Conservation (phyloP, 2,113 vertebrate genomes). For the Petroica traversi region DNA sequence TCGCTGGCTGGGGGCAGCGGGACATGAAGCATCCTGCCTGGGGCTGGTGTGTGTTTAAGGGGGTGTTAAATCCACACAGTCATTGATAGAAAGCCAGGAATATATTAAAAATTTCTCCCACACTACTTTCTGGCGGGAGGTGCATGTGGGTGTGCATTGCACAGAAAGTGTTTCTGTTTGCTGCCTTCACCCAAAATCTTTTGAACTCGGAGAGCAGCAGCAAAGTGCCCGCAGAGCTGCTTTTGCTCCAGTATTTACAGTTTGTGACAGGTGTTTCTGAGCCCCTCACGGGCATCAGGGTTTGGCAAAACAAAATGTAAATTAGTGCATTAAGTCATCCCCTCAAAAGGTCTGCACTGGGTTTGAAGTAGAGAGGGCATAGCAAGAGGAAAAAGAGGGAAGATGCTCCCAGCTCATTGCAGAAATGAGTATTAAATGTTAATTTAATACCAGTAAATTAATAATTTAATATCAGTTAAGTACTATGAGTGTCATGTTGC, state of each 20-base stretch:
- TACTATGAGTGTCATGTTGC: neutral
- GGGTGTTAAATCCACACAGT: slow-evolving; percentile 7
- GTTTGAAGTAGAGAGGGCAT: neutral
- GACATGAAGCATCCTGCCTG: neutral
- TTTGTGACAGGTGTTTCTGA: neutral
- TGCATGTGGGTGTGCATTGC: neutral
- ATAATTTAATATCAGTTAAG: neutral
- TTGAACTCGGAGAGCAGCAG: neutral
- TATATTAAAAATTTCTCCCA: slow-evolving; percentile 49
- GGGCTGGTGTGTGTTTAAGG: neutral
- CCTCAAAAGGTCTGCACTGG: neutral
- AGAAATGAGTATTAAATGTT: neutral
- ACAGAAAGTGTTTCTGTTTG: neutral
- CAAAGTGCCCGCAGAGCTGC: neutral
- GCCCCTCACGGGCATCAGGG: neutral
- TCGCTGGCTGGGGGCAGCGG: neutral
- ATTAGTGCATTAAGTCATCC: fast-evolving
- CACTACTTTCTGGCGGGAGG: neutral
- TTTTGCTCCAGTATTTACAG: neutral
- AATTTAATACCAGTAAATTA: neutral
- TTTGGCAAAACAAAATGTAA: neutral
- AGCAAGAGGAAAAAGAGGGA: neutral
- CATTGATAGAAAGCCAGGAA: slow-evolving; percentile 39
- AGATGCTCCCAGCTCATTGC: fast-evolving
- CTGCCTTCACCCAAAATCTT: neutral